These are phyloP conservation scores for Acrobasis suavella DNA, from an alignment of 2,888 invertebrate species.

Conservation along the genomic window DNA sequence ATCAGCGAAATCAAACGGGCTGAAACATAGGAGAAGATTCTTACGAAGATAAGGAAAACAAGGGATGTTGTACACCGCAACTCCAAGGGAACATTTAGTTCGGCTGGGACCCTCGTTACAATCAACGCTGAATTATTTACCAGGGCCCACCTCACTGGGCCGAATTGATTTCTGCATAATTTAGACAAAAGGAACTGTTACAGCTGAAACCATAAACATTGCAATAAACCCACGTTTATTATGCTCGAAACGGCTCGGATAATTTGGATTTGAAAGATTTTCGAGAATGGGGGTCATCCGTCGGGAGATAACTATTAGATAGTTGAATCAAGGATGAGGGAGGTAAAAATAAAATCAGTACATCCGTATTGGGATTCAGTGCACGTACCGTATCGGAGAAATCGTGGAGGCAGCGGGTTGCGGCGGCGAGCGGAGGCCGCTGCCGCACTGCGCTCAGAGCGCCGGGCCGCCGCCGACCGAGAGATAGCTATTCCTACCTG, in stretches of 20 bases:
- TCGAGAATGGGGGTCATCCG: constrained; percentile 39
- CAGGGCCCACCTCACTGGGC: constrained; percentile 63
- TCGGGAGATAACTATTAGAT: constrained; percentile 69
- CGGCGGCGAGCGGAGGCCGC: constrained; percentile 59
- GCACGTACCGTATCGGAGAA: constrained; percentile 74
- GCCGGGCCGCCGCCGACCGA: constrained; percentile 48
- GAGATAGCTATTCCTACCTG: constrained; percentile 65
- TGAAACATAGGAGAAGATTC: constrained; percentile 48
- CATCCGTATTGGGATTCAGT: constrained; percentile 72
- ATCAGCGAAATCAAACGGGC: constrained; percentile 42
- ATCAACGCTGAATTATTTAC: constrained; percentile 78
- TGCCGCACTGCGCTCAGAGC: constrained; percentile 74
- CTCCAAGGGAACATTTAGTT: constrained; percentile 68
- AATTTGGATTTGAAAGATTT: constrained; percentile 38
- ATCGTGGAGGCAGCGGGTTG: constrained; percentile 59
- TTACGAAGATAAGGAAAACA: constrained; percentile 60
- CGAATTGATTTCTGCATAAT: constrained; percentile 79
- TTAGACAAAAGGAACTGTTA: constrained; percentile 62
- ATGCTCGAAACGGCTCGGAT: constrained; percentile 33
- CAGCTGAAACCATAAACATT: constrained; percentile 54
- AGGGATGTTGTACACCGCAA: constrained; percentile 58
- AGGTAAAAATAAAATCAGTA: constrained; percentile 78
- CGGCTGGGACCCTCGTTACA: constrained; percentile 73
- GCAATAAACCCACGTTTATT: constrained; percentile 52
- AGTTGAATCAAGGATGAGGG: constrained; percentile 73